Evolutionary conservation across 2,888 invertebrate genomes (phyloP).

Genomic region (Laspeyria flexula): DNA sequence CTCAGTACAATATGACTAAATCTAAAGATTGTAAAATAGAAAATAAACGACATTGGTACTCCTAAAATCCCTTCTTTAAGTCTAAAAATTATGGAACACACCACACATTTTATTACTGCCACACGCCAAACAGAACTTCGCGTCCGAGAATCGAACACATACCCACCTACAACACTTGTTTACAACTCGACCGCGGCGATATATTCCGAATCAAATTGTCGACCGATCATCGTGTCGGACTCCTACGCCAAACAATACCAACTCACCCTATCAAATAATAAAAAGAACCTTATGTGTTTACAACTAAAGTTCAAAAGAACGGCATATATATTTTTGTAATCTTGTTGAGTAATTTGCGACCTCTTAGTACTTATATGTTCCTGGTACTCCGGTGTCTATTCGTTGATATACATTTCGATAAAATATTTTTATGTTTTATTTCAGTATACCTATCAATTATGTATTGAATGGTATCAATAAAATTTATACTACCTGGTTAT

Average conservation of each 20-base stretch:
- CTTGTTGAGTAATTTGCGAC: conserved; percentile 69
- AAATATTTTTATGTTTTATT: conserved; percentile 45
- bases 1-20: conserved; percentile 28
- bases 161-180: conserved; percentile 75
- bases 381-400: conserved; percentile 59
- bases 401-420: conserved; percentile 54
- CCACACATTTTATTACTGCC: conserved; percentile 56
- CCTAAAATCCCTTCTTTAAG: conserved; percentile 42
- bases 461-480: conserved; percentile 5
- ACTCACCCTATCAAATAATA: conserved; percentile 2
- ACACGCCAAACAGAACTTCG: conserved; percentile 68
- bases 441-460: conserved; percentile 22
- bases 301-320: conserved; percentile 18
- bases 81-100: conserved; percentile 48
- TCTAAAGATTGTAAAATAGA: conserved; percentile 24
- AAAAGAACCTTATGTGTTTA: conserved; percentile 45
- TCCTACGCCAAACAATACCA: conserved; percentile 65
- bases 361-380: conserved; percentile 68
- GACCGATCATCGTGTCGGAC: conserved; percentile 76
- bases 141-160: conserved; percentile 66
- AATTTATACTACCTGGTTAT: neutral
- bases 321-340: conserved; percentile 28
- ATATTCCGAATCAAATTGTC: conserved; percentile 81
- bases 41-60: conserved; percentile 26
- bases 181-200: conserved; percentile 70